Conservation (phyloP, 2,888 invertebrate species). For the Tolmerus cingulatus region DNA sequence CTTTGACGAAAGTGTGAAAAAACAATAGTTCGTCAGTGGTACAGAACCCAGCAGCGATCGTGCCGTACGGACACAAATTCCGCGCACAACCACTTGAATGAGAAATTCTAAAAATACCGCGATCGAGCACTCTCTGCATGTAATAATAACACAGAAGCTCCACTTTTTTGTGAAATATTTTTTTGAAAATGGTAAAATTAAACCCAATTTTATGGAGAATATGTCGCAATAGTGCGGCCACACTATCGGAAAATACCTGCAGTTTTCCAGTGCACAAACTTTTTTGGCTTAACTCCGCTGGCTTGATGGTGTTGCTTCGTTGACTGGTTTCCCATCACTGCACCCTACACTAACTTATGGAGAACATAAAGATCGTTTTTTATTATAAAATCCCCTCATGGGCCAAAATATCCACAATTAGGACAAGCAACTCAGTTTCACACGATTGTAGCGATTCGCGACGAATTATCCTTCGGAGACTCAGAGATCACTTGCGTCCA, state of each 20-base stretch:
- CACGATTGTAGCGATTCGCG: background rate
- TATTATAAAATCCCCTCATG: background rate
- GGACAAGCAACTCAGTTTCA: background rate
- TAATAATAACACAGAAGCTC: conserved; percentile 50
- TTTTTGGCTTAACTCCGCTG: conserved; percentile 69
- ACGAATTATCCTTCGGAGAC: background rate
- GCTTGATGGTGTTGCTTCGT: conserved; percentile 66
- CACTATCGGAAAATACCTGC: conserved; percentile 70
- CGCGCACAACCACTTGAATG: conserved; percentile 37
- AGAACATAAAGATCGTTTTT: conserved; percentile 9
- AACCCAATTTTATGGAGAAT: background rate
- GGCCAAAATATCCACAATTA: background rate
- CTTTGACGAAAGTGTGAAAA: background rate
- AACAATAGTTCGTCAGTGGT: background rate
- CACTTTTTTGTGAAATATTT: conserved; percentile 42
- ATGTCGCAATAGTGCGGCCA: background rate
- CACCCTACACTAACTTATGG: conserved; percentile 24
- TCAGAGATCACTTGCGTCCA: conserved; percentile 27
- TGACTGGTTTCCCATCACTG: conserved; percentile 71
- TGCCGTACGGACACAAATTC: conserved; percentile 44
- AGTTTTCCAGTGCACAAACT: conserved; percentile 85
- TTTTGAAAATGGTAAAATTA: background rate
- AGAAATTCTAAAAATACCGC: conserved; percentile 52
- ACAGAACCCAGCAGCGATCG: background rate
- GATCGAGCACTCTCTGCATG: conserved; percentile 50